Base-by-base conservation (phyloP, 2,113 vertebrate genomes). In the Asarcornis scutulata region DNA sequence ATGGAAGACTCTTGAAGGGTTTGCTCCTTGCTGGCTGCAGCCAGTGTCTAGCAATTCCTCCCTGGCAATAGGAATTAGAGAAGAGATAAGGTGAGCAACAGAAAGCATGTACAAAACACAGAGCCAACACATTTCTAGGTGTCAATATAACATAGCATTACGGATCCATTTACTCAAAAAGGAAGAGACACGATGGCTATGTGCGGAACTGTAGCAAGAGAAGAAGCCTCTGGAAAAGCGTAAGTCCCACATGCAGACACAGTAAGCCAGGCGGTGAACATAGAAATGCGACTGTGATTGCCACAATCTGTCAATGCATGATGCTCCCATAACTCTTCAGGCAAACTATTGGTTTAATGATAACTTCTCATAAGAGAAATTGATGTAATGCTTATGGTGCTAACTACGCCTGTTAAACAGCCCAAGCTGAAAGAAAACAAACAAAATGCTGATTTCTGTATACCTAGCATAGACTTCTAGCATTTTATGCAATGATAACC, bases 261-360 rank as follows among this genome's bases (percentile, higher is more conserved):
- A 16, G 40, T 13, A 66, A 84, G 26, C 21, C 40, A 84, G 46
- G 60, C 1, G 2, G 23, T 40, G 7, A 3, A 10, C 32, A 5
- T 2, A 67, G 32, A 40, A 38, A 38, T 1, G 2, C 18, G 8
- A 27, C 32, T 71, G 23, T 68, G 10, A n/a, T 22, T 79, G 50
- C 52, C 48, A 21, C 16, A 9, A 13, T 4, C 56, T 78, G 21
- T 53, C 17, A 1, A 3, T 9, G 32, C 3, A 0, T 5, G 38
- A n/a, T 34, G 7, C 8, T 68, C 16, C 36, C 15, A 21, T 1
- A 0, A 60, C 8, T 52, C 18, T 72, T 55, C 55, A 36, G 26
- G 25, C 3, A 94, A 86, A 87, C 52, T 34, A 55, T 4, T n/a
- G 2, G 3, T 85, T 83, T 56, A 88, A 34, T 6, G 36, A 32